These are phyloP conservation scores for Philonicus albiceps DNA, from an alignment of 2,888 invertebrate genomes.

Conservation along the genomic window DNA sequence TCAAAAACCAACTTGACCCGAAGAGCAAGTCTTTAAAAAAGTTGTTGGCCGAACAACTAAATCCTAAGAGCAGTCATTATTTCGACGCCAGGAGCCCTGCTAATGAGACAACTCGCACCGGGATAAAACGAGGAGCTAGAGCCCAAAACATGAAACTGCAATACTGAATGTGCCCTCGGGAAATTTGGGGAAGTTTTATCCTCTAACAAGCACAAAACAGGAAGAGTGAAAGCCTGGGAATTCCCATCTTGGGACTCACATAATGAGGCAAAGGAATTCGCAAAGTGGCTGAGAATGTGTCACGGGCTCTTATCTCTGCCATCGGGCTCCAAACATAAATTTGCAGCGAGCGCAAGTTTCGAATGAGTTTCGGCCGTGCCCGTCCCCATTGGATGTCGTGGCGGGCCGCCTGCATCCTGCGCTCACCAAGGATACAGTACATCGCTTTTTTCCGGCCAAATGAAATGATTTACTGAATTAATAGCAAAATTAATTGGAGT, in stretches of 20 bases:
- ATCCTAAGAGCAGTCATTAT: conserved; percentile 26
- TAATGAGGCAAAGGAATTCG: conserved; percentile 41
- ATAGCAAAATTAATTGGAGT: conserved; percentile 47
- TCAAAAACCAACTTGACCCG: not conserved
- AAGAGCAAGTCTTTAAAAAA: not conserved
- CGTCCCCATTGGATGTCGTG: not conserved
- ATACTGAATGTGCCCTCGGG: conserved; percentile 38
- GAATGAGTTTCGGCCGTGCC: not conserved
- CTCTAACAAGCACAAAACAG: conserved; percentile 37
- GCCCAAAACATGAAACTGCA: conserved; percentile 42
- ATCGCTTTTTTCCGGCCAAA: conserved; percentile 23
- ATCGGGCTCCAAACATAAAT: conserved; percentile 36
- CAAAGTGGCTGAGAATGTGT: conserved; percentile 40
- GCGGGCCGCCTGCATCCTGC: not conserved
- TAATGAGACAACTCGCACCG: conserved; percentile 37
- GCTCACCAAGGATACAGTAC: not conserved
- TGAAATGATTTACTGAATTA: conserved; percentile 47
- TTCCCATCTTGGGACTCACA: conserved; percentile 37
- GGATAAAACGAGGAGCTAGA: conserved; percentile 19
- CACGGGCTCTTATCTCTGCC: conserved; percentile 36
- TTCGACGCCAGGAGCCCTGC: conserved; percentile 19
- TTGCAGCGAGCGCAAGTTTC: conserved; percentile 19
- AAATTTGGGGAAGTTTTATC: conserved; percentile 40
- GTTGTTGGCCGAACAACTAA: not conserved
- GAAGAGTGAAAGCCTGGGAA: conserved; percentile 35